phyloP scores from a whole-genome alignment of 2,113 vertebrate species.

The Sialia sialis region DNA sequence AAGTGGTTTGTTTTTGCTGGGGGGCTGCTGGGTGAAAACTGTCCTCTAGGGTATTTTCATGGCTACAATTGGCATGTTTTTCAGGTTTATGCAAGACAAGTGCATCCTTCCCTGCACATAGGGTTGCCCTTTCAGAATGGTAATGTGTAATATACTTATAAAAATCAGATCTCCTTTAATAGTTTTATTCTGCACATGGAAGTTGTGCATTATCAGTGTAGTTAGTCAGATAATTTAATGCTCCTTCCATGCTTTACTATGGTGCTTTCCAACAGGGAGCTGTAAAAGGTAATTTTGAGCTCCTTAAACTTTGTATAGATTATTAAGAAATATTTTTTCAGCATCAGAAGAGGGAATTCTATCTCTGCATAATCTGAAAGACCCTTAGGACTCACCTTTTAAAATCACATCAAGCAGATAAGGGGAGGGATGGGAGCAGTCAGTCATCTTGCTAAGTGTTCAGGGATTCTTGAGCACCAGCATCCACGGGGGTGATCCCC shows the following conservation, averaged over 20 bases:
- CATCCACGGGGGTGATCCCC: fast-evolving
- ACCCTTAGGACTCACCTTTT: conserved; percentile 21
- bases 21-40: background rate
- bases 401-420: background rate
- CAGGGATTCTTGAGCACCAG: background rate
- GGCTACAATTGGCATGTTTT: background rate
- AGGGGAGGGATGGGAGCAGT: background rate
- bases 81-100: background rate
- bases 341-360: conserved; percentile 31
- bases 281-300: conserved; percentile 59
- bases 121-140: background rate
- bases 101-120: background rate
- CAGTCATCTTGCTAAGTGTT: background rate
- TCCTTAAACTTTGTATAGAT: conserved; percentile 63
- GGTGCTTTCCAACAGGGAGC: conserved; percentile 12
- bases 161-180: conserved; percentile 20
- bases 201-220: conserved; percentile 22
- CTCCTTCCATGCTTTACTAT: conserved; percentile 22
- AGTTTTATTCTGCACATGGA: conserved; percentile 22
- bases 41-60: background rate
- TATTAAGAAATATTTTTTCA: conserved; percentile 49
- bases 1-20: background rate
- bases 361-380: conserved; percentile 40
- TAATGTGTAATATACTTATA: background rate
- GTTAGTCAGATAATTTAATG: conserved; percentile 49